Percentiles rank a stretch among this genome's conserved stretches.
Evolutionary conservation across 2,888 invertebrate species (phyloP).

Genomic region (Drosophila meridionalis): DNA sequence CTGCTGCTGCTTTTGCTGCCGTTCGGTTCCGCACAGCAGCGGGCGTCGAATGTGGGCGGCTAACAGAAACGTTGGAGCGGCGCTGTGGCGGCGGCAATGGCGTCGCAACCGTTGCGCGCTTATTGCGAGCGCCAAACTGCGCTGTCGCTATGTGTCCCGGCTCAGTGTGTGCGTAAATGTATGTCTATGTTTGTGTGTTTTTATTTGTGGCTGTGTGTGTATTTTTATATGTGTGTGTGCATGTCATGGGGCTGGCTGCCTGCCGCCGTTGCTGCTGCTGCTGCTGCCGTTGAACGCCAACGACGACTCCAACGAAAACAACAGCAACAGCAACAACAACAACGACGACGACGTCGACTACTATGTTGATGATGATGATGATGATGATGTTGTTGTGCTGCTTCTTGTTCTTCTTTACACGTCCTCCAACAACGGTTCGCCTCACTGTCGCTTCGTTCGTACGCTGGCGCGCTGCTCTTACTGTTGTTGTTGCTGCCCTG

Average conservation of each 20-base stretch:
- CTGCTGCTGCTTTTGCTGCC: constrained; percentile 42
- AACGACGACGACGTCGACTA: constrained; percentile 10
- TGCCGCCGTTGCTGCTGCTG: constrained; percentile 23
- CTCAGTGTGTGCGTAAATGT: constrained; percentile 38
- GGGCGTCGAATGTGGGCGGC: constrained; percentile 72
- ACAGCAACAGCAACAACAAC: constrained; percentile 15
- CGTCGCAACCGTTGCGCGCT: constrained; percentile 63
- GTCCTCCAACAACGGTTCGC: constrained; percentile 73
- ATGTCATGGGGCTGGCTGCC: constrained; percentile 60
- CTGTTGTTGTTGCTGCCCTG: constrained; percentile 43
- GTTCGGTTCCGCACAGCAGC: constrained; percentile 55
- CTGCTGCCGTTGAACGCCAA: constrained; percentile 56
- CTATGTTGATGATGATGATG: constrained; percentile 28
- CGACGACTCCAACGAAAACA: constrained; percentile 31
- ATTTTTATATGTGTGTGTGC: constrained; percentile 38
- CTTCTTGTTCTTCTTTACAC: constrained; percentile 78
- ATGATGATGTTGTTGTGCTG: constrained; percentile 65
- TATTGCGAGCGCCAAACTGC: constrained; percentile 70
- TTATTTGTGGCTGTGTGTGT: constrained; percentile 17
- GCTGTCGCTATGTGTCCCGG: constrained; percentile 41
- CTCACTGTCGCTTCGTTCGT: constrained; percentile 62
- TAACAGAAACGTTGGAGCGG: constrained; percentile 65
- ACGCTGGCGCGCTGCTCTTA: constrained; percentile 59
- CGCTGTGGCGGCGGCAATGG: constrained; percentile 47
- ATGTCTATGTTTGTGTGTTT: constrained; percentile 23